Percentiles rank a stretch among this genome's conserved stretches.
Conservation (phyloP, 92 coral and sea anemone genomes). For the Virgularia gustaviana region DNA sequence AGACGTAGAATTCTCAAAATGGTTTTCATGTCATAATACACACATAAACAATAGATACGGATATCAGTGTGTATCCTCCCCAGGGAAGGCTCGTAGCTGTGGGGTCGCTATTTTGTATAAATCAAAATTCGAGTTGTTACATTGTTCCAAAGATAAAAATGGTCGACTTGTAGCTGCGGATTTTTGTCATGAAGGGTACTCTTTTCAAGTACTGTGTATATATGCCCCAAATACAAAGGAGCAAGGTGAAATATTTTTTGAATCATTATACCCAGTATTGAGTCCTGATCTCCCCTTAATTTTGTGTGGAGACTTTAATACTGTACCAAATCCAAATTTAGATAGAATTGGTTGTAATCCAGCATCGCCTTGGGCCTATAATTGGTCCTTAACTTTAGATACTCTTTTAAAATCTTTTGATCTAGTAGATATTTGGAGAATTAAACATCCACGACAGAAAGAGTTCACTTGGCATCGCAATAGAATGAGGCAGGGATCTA, state of each 20-base stretch:
- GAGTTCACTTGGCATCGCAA: slow-evolving; percentile 29
- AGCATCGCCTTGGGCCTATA: slow-evolving; percentile 14
- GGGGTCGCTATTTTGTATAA: slow-evolving; percentile 25
- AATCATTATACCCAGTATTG: slow-evolving; percentile 7
- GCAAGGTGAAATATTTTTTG: slow-evolving; percentile 3
- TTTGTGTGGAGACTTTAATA: slow-evolving; percentile 1
- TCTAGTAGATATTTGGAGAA: slow-evolving; percentile 39
- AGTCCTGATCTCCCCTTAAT: background rate
- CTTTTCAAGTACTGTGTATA: background rate
- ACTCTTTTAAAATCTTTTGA: background rate
- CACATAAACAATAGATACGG: background rate
- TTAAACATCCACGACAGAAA: background rate
- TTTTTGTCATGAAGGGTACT: background rate
- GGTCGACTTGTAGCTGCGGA: slow-evolving; percentile 34
- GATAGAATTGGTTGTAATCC: slow-evolving; percentile 1
- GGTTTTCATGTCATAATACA: background rate
- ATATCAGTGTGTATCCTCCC: slow-evolving; percentile 5
- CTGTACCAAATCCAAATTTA: background rate
- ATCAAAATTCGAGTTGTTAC: background rate
- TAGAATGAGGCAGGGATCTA: slow-evolving; percentile 26
- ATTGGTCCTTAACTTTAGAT: background rate
- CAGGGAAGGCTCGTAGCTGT: background rate
- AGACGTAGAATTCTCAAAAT: background rate
- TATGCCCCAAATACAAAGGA: slow-evolving; percentile 17
- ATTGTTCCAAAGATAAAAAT: background rate